Evolutionary conservation across 2,797 vertebrate genomes (phyloP).

Genomic region (Alouatta caraya): DNA sequence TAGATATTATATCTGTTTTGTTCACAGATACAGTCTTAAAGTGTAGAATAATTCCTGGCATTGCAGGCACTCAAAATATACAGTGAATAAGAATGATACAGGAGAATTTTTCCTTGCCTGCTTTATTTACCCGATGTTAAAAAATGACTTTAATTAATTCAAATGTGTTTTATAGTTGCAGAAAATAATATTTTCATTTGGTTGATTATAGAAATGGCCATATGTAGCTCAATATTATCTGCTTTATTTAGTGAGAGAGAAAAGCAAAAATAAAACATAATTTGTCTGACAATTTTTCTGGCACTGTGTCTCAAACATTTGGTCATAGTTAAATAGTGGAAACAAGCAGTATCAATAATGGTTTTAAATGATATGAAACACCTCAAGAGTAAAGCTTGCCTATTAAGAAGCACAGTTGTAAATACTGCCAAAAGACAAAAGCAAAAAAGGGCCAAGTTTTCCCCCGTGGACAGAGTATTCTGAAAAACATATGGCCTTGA

Average conservation of each 20-base stretch:
- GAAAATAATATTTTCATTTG: neutral
- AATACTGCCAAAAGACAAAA: neutral
- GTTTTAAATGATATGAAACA: neutral
- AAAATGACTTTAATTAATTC: neutral
- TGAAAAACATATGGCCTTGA: neutral
- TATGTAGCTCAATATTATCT: neutral
- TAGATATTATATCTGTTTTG: neutral
- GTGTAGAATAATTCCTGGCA: neutral
- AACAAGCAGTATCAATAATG: neutral
- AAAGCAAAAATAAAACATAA: neutral
- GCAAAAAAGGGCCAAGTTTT: neutral
- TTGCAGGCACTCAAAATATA: neutral
- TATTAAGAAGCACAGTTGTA: neutral
- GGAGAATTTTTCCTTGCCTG: neutral
- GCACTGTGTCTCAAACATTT: neutral
- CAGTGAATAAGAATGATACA: neutral
- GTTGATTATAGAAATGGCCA: neutral
- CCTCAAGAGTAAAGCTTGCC: neutral
- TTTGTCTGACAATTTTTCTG: neutral
- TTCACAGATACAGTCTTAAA: neutral
- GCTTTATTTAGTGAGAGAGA: neutral
- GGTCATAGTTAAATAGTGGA: neutral
- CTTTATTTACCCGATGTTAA: neutral
- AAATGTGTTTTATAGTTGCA: neutral
- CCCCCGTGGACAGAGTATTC: neutral